Conservation (phyloP, 23 tunicate species). For the Ciona savignyi region DNA sequence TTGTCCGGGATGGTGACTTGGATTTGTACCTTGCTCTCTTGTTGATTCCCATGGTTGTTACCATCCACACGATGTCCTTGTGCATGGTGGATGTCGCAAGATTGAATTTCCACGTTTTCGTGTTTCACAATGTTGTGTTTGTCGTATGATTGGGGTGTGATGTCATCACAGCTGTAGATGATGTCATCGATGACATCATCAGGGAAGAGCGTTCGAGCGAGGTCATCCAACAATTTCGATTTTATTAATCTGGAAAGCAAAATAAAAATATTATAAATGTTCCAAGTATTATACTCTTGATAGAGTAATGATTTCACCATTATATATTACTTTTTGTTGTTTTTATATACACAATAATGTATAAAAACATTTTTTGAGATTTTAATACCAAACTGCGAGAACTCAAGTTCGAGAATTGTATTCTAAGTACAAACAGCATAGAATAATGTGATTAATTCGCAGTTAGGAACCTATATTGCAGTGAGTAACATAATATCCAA, state of each 20-base stretch:
- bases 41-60: background rate
- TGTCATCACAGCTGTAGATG: constrained; percentile 26
- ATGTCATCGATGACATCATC: constrained; percentile 36
- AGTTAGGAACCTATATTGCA: too few species aligned
- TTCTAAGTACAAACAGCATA: too few species aligned
- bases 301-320: too few species aligned
- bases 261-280: background rate
- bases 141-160: constrained; percentile 1
- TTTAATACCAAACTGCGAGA: too few species aligned
- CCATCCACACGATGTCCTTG: background rate
- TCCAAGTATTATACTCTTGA: too few species aligned
- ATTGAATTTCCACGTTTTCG: background rate
- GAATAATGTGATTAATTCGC: too few species aligned
- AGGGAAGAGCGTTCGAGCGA: constrained; percentile 49
- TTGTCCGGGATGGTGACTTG: constrained; percentile 1
- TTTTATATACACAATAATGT: too few species aligned
- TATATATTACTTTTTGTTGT: too few species aligned
- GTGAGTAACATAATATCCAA: too few species aligned
- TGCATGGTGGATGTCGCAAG: background rate
- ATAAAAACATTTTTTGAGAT: too few species aligned
- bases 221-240: constrained; percentile 58
- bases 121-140: background rate
- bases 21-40: background rate
- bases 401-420: too few species aligned
- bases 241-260: constrained; percentile 23